Evolutionary conservation across 2,888 invertebrate species (phyloP).

Genomic region (Agrenia bidenticulata): DNA sequence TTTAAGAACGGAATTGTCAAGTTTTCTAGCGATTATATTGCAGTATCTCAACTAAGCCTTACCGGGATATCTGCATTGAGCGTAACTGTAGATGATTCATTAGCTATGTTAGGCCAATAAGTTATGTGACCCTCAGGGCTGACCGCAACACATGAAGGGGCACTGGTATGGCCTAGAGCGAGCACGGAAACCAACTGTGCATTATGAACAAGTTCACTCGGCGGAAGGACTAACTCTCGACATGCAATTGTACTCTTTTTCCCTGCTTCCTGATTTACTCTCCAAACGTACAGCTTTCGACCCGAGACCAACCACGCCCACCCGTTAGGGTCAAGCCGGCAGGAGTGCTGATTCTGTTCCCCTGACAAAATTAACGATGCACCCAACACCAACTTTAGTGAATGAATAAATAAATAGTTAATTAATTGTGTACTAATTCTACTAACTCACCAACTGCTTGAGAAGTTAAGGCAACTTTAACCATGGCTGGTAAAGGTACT

Average conservation of each 20-base stretch:
- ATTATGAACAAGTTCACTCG: slow-evolving; percentile 87
- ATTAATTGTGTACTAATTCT: slow-evolving; percentile 8
- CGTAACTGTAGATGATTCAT: slow-evolving; percentile 82
- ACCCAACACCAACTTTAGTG: slow-evolving; percentile 1
- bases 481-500: slow-evolving; percentile 33
- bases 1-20: slow-evolving; percentile 1
- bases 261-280: slow-evolving; percentile 54
- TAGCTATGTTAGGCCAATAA: slow-evolving; percentile 89
- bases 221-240: slow-evolving; percentile 81
- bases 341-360: slow-evolving; percentile 59
- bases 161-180: slow-evolving; percentile 61
- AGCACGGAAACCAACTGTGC: slow-evolving; percentile 79
- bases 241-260: slow-evolving; percentile 58
- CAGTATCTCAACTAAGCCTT: slow-evolving; percentile 14
- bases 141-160: slow-evolving; percentile 83
- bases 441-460: slow-evolving; percentile 14
- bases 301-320: slow-evolving; percentile 87
- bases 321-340: slow-evolving; percentile 67
- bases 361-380: slow-evolving; percentile 13
- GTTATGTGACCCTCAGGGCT: slow-evolving; percentile 90
- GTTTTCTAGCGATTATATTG: too few relatives aligned
- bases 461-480: slow-evolving; percentile 32
- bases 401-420: not conserved
- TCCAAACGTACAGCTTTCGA: slow-evolving; percentile 80
- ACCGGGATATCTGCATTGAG: slow-evolving; percentile 77